These are phyloP conservation scores for Dolichomitus sp. DNA, from an alignment of 2,888 invertebrate genomes.

Conservation along the genomic window DNA sequence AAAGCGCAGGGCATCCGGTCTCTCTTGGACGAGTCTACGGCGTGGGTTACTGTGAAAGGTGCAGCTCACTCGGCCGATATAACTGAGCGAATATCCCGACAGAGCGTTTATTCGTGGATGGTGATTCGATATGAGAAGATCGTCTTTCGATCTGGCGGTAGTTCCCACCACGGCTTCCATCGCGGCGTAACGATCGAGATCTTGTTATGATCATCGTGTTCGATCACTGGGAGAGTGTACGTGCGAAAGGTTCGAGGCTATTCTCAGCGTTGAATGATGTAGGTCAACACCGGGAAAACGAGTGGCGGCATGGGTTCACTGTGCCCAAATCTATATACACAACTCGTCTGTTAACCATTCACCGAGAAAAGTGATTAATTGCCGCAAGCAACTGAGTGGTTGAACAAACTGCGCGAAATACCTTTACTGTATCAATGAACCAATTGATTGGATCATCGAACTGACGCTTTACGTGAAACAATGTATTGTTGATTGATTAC, in stretches of 20 bases:
- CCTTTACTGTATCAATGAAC: neutral
- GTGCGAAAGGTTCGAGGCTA: constrained; percentile 4
- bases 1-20: constrained; percentile 76
- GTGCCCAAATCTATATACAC: neutral
- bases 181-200: constrained; percentile 6
- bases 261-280: neutral
- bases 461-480: neutral
- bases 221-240: neutral
- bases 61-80: constrained; percentile 57
- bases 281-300: constrained; percentile 7
- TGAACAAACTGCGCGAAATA: neutral
- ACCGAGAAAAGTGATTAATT: neutral
- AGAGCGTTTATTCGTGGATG: constrained; percentile 16
- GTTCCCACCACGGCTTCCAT: neutral
- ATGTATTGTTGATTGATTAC: neutral
- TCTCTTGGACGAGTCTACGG: constrained; percentile 33
- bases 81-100: constrained; percentile 48
- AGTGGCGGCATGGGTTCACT: neutral
- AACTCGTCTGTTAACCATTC: neutral
- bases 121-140: constrained; percentile 50
- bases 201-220: constrained; percentile 18
- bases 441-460: neutral
- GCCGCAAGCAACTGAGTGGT: neutral
- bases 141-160: constrained; percentile 20
- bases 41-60: constrained; percentile 75